A percentile compares a stretch with the other conserved stretches of the same genome.
Conservation (phyloP, 2,113 vertebrate genomes). For the Laticauda laticaudata region DNA sequence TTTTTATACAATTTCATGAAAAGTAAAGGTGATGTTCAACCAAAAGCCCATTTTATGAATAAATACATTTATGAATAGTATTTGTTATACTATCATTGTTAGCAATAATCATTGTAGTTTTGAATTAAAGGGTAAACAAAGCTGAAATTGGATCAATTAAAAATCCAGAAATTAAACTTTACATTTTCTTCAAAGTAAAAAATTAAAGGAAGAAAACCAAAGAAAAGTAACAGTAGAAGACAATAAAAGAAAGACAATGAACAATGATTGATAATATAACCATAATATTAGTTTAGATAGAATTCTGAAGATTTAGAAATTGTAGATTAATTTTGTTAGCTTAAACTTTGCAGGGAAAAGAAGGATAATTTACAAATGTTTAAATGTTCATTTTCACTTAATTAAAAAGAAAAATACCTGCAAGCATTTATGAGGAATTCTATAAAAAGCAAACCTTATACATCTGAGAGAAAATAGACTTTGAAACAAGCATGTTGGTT, state of each 20-base stretch:
- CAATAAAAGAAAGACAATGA: no score
- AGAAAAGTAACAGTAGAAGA: background rate
- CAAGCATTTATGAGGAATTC: constrained; percentile 51
- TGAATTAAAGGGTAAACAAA: background rate
- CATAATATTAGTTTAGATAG: background rate
- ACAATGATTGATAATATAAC: background rate
- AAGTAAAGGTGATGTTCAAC: background rate
- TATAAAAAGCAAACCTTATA: constrained; percentile 36
- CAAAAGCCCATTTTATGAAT: background rate
- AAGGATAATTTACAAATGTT: background rate
- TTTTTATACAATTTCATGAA: background rate
- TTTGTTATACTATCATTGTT: background rate
- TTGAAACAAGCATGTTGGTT: constrained; percentile 45
- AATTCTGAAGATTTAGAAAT: background rate
- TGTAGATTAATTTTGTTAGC: constrained; percentile 5
- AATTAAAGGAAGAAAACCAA: background rate
- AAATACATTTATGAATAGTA: background rate
- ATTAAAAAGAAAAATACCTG: constrained; percentile 41
- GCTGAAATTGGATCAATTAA: background rate
- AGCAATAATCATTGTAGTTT: background rate
- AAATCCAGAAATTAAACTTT: background rate
- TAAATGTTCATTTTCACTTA: constrained; percentile 28
- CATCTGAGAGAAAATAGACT: constrained; percentile 50
- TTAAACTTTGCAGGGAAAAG: background rate
- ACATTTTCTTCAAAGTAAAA: background rate